Evolutionary conservation across 2,113 vertebrate genomes (phyloP).

Genomic region (Hipposideros armiger): DNA sequence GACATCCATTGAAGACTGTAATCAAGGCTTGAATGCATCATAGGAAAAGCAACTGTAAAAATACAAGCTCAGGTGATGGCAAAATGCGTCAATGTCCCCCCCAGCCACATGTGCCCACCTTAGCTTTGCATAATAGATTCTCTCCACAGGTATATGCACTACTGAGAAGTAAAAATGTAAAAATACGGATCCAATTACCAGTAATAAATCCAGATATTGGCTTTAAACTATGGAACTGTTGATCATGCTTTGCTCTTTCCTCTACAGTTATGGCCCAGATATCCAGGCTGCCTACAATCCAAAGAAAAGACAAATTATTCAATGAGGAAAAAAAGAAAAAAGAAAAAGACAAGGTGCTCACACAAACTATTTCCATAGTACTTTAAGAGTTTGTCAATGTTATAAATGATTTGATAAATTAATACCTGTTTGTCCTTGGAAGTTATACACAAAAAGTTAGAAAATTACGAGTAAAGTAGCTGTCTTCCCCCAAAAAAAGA

Average conservation of each 20-base stretch:
- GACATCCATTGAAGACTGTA: not conserved
- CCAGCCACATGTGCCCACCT: not conserved
- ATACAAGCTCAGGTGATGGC: not conserved
- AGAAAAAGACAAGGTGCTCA: not conserved
- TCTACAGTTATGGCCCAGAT: conserved; percentile 98
- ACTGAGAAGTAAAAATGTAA: not conserved
- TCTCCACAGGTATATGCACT: not conserved
- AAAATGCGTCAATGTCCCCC: not conserved
- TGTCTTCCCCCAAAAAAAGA: not conserved
- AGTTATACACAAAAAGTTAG: not conserved
- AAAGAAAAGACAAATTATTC: conserved; percentile 60
- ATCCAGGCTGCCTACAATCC: conserved; percentile 92
- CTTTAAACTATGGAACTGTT: conserved; percentile 98
- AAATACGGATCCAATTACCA: conserved; percentile 87
- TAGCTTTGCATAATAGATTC: not conserved
- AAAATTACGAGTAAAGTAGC: conserved; percentile 3
- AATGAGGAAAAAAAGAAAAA: not conserved
- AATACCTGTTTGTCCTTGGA: not conserved
- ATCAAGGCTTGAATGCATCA: not conserved
- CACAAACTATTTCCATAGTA: not conserved
- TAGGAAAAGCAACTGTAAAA: not conserved
- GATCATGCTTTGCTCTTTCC: conserved; percentile 98
- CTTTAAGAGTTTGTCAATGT: not conserved
- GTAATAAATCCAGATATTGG: conserved; percentile 97
- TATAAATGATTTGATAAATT: not conserved